Base-by-base conservation (phyloP, 2,797 vertebrate species). In the Paguma larvata region DNA sequence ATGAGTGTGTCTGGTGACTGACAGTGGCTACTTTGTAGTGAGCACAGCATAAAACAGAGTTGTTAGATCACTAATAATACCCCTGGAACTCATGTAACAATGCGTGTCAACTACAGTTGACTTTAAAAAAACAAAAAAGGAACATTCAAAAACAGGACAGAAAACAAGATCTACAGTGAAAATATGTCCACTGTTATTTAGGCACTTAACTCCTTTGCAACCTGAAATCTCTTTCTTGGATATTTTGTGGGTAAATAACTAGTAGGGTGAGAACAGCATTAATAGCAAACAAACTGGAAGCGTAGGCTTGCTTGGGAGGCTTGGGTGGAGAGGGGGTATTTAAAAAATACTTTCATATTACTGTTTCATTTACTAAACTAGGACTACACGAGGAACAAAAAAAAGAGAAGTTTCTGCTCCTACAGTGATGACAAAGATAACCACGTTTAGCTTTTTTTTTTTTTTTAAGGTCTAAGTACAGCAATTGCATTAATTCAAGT, bases 231-330 rank as follows among this genome's bases (percentile, higher is more conserved):
- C 21, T 95, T 84, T 72, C 10, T 82, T 56, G 21, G 67, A 72
- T 51, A 63, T 85, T 92, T 94, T 94, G 34, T 80, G 89, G 62
- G 27, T 59, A 77, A 82, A 30, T 46, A 93, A 67, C 23, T 53
- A 67, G n/a, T 63, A 44, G 73, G 93, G 82, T 82, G 34, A 79
- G n/a, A 48, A 82, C 0, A 72, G 15, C 27, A 72, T 51, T 70
- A 73, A 85, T 10, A 75, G 3, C 41, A 85, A 95, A 68, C 44
- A 85, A 62, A 72, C 41, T 85, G 41, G 16, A 85, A 82, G 46
- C 23, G 18, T 48, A 91, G n/a, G 14, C 63, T 85, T 83, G 23
- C n/a, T 51, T 67, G 46, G 32, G 51, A 30, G 12, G 14, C 51
- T 53, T 53, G 51, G 51, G 16, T 53, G 16, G 51, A 59, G 56